A percentile compares a stretch with the other conserved stretches of the same genome.
phyloP scores from a whole-genome alignment of 2,797 vertebrate species.

The Neoniphon sammara region DNA sequence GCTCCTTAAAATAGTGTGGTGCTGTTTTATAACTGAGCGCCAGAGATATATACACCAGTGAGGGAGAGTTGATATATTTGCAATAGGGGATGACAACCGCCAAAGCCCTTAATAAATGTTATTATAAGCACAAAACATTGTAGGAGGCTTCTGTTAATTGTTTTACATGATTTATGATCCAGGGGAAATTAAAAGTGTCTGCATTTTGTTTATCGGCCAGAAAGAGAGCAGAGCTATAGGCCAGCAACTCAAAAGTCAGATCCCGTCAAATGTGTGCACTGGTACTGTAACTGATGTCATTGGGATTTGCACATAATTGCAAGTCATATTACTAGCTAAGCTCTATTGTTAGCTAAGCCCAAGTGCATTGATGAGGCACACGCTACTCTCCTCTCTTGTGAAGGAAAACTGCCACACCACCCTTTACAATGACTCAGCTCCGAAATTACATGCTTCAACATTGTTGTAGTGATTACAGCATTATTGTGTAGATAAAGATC shows the following conservation, averaged over 20 bases:
- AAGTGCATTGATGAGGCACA: not conserved
- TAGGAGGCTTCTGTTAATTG: not conserved
- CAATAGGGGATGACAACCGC: constrained; percentile 47
- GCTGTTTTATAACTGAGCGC: constrained; percentile 38
- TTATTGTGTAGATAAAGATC: not conserved
- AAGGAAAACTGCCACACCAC: constrained; percentile 16
- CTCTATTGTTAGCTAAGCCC: constrained; percentile 8
- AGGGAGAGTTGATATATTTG: constrained; percentile 37
- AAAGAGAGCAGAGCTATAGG: constrained; percentile 1
- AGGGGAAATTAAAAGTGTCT: not conserved
- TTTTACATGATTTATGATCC: constrained; percentile 21
- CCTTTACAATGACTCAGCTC: constrained; percentile 20
- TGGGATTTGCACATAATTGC: constrained; percentile 26
- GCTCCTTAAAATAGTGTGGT: constrained; percentile 39
- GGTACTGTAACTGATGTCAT: constrained; percentile 43
- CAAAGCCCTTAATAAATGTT: constrained; percentile 63
- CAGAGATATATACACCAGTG: constrained; percentile 4
- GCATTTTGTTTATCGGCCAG: not conserved
- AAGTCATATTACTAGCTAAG: constrained; percentile 2
- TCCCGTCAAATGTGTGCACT: not conserved
- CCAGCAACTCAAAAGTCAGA: not conserved
- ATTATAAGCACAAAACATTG: constrained; percentile 45
- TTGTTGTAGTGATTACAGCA: not conserved
- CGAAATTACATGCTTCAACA: not conserved
- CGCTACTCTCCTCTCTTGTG: not conserved